Evolutionary conservation across 2,888 invertebrate genomes (phyloP).

Genomic region (Nephrocerus scutellatus): DNA sequence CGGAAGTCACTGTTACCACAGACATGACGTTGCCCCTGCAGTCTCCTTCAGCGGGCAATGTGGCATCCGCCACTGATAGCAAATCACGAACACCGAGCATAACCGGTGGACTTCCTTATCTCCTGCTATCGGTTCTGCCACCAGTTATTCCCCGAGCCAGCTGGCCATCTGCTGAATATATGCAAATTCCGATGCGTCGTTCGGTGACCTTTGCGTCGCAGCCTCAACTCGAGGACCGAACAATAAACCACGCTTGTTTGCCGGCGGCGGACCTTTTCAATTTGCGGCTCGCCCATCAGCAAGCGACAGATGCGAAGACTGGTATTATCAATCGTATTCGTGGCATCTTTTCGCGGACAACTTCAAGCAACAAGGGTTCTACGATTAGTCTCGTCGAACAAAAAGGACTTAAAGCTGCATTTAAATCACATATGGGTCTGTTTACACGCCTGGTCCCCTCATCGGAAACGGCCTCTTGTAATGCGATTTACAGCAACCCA

Average conservation of each 20-base stretch:
- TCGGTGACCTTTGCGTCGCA: constrained; percentile 62
- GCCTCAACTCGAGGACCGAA: constrained; percentile 54
- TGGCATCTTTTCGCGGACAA: constrained; percentile 59
- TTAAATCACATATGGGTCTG: constrained; percentile 66
- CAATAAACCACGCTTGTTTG: constrained; percentile 43
- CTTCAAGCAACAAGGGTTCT: constrained; percentile 62
- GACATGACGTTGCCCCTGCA: constrained; percentile 28
- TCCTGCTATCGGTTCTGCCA: constrained; percentile 64
- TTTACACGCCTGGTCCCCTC: constrained; percentile 64
- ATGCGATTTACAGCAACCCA: constrained; percentile 50
- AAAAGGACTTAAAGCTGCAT: constrained; percentile 58
- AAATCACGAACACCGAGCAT: constrained; percentile 57
- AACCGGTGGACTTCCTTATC: constrained; percentile 62
- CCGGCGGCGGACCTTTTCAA: constrained; percentile 57
- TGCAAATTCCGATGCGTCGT: constrained; percentile 52
- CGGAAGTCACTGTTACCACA: constrained; percentile 40
- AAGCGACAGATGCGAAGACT: constrained; percentile 52
- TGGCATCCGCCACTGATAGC: constrained; percentile 18
- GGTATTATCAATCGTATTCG: constrained; percentile 52
- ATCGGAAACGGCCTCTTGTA: constrained; percentile 57
- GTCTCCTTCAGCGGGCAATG: constrained; percentile 2
- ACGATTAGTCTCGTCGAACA: constrained; percentile 50
- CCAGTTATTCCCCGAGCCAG: constrained; percentile 70
- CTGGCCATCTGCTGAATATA: constrained; percentile 68
- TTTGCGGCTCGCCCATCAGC: constrained; percentile 50